Conservation (phyloP, 1,140 invertebrate genomes). For the Odontomachus brunneus region DNA sequence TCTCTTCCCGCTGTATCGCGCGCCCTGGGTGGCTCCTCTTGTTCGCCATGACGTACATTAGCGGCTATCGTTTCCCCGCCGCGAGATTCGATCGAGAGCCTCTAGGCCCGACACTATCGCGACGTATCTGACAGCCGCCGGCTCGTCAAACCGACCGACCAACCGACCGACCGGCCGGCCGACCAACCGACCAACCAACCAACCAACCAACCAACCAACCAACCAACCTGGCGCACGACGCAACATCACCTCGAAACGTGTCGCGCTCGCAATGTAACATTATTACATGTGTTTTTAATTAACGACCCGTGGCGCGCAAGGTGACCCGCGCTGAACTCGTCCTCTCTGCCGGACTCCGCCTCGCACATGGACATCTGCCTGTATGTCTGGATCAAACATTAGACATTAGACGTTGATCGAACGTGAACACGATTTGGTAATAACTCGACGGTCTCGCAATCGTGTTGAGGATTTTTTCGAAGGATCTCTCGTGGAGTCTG, state of each 20-base stretch:
- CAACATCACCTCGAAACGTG: constrained; percentile 19
- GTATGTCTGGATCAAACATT: too few species aligned
- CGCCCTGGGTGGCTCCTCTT: constrained; percentile 73
- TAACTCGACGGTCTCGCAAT: too few species aligned
- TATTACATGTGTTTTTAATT: constrained; percentile 31
- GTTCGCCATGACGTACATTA: constrained; percentile 74
- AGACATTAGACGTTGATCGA: too few species aligned
- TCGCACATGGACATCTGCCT: too few species aligned
- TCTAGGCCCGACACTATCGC: constrained; percentile 62
- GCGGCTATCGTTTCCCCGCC: constrained; percentile 71
- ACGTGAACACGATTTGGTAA: too few species aligned
- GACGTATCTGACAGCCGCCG: constrained; percentile 73
- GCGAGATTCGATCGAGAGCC: constrained; percentile 60
- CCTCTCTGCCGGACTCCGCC: not conserved
- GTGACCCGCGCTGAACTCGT: not conserved
- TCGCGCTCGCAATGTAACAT: not conserved
- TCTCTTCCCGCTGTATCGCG: constrained; percentile 62
- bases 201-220: constrained; percentile 42
- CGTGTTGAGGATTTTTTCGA: too few species aligned
- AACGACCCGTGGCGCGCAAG: constrained; percentile 1
- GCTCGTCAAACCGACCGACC: constrained; percentile 64
- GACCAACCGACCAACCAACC: constrained; percentile 27
- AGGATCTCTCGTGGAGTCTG: too few species aligned
- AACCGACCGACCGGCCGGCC: constrained; percentile 16
- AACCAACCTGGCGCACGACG: not conserved